Conservation (phyloP, 1,140 invertebrate genomes). For the Drosophila melanogaster region Release_6_plus_ISO1_MT NT_033779.5:11743501-11744000, state of each 20-base stretch:
- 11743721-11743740: conserved; percentile 92
- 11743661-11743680: conserved; percentile 96
- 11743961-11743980: conserved; percentile 99
- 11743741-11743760: not conserved
- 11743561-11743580: conserved; percentile 18
- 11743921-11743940: conserved; percentile 93
- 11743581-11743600: conserved; percentile 31
- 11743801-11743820: no score
- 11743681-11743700: conserved; percentile 98
- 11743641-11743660: conserved; percentile 98
- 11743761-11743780: no score
- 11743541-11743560: conserved; percentile 18
- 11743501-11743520: conserved; percentile 96
- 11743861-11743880: conserved; percentile 85
- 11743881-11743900: conserved; percentile 37
- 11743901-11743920: conserved; percentile 90
- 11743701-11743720: conserved; percentile 97
- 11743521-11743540: conserved; percentile 91
- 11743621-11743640: conserved; percentile 96
- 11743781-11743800: not conserved
- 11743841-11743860: conserved; percentile 96
- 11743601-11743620: conserved; percentile 89
- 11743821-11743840: conserved; percentile 89
- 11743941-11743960: conserved; percentile 97
- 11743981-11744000: conserved; percentile 98